These are phyloP conservation scores for Hemitrygon akajei DNA, from an alignment of 2,797 vertebrate genomes.

Conservation along the genomic window DNA sequence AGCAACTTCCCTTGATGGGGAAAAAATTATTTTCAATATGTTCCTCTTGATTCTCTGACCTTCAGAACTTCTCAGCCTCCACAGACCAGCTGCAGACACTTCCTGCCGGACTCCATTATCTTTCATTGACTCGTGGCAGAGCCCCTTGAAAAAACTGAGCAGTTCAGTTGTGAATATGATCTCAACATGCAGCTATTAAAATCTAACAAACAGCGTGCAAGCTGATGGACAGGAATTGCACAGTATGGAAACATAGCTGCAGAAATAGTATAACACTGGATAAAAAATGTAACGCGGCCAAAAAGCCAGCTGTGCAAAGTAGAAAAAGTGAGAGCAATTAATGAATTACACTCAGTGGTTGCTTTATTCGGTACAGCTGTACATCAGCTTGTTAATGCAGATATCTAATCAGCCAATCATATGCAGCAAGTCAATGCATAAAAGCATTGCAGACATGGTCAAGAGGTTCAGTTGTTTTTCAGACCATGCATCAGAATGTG, in stretches of 20 bases:
- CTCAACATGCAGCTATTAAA: background rate
- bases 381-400: too few relatives aligned
- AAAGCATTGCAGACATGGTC: too few relatives aligned
- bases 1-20: too few relatives aligned
- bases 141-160: background rate
- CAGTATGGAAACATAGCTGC: background rate
- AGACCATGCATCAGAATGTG: too few relatives aligned
- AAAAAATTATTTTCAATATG: background rate
- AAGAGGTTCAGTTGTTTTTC: too few relatives aligned
- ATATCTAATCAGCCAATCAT: too few relatives aligned
- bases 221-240: background rate
- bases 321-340: background rate
- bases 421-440: too few relatives aligned
- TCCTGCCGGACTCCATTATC: slow-evolving; percentile 18
- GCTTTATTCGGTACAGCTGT: too few relatives aligned
- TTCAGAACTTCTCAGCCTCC: background rate
- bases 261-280: background rate
- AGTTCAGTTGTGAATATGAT: background rate
- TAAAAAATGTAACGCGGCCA: background rate
- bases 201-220: background rate
- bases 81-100: background rate
- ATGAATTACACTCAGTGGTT: background rate
- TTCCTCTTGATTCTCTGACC: slow-evolving; percentile 23
- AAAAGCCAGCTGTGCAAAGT: background rate
- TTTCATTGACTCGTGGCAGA: background rate